Conservation (phyloP, 1,140 invertebrate genomes). For the Platyscapa corneri region DNA sequence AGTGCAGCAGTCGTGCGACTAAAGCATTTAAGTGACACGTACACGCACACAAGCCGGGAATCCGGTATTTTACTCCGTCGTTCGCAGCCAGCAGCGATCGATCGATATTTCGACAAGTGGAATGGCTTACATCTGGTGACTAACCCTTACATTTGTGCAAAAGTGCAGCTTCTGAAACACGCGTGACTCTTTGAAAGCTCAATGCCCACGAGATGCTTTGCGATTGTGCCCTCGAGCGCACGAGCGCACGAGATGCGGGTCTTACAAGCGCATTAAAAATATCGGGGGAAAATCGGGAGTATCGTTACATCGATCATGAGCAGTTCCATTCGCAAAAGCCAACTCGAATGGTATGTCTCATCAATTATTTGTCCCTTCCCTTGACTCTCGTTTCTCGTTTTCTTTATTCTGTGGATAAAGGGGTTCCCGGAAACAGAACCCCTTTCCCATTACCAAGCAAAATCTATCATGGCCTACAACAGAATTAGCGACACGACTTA, state of each 20-base stretch:
- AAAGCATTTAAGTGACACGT: neutral
- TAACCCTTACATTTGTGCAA: constrained; percentile 10
- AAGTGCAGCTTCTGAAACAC: neutral
- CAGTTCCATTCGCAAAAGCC: neutral
- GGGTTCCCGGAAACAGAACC: neutral
- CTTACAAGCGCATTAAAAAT: neutral
- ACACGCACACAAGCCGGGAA: neutral
- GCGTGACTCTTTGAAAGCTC: neutral
- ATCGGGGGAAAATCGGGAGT: neutral
- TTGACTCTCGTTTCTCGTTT: neutral
- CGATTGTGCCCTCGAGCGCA: neutral
- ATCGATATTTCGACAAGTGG: neutral
- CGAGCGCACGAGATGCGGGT: constrained; percentile 14
- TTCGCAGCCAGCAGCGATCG: neutral
- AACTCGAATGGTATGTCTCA: neutral
- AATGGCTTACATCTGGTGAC: neutral
- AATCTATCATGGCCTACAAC: neutral
- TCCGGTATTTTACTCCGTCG: neutral
- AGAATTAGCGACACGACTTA: neutral
- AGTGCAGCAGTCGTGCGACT: neutral
- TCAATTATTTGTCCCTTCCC: neutral
- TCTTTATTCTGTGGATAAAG: neutral
- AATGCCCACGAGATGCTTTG: neutral
- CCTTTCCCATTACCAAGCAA: neutral
- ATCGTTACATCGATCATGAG: neutral